These are phyloP conservation scores for Paragorgia papillata DNA, from an alignment of 92 coral and sea anemone species.

Conservation along the genomic window DNA sequence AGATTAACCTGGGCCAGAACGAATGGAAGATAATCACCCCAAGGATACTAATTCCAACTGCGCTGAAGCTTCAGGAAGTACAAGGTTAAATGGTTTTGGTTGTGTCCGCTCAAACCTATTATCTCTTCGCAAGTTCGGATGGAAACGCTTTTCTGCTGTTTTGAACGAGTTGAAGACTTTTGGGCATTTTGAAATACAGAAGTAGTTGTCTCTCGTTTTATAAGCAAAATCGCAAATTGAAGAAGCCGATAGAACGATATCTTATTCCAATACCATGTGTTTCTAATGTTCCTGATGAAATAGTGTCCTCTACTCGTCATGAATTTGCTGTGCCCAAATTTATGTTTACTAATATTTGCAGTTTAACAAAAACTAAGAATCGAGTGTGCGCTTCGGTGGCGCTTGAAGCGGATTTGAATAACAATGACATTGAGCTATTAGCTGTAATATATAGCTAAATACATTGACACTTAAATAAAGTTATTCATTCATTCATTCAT, in stretches of 20 bases:
- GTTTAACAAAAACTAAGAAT: conserved; percentile 30
- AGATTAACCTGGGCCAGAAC: no score
- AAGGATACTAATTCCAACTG: no score
- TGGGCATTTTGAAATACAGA: conserved; percentile 62
- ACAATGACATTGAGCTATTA: conserved; percentile 38
- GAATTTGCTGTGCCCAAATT: conserved; percentile 44
- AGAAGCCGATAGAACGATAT: neutral
- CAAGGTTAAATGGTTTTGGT: neutral
- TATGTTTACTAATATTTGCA: conserved; percentile 30
- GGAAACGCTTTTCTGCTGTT: conserved; percentile 33
- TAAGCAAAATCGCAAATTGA: neutral
- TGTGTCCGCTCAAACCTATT: conserved; percentile 42
- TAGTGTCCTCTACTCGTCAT: neutral
- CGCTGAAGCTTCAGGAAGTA: no score
- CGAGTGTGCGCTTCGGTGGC: conserved; percentile 25
- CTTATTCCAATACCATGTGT: neutral
- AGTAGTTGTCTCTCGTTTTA: conserved; percentile 19
- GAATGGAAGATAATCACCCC: no score
- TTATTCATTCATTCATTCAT: no score
- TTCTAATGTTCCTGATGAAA: no score
- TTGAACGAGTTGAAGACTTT: conserved; percentile 44
- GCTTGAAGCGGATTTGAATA: conserved; percentile 18
- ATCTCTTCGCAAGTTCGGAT: conserved; percentile 27
- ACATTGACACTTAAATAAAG: no score
- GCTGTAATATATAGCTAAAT: no score